Conservation (phyloP, 1,140 invertebrate genomes). For the Sitophilus oryzae region DNA sequence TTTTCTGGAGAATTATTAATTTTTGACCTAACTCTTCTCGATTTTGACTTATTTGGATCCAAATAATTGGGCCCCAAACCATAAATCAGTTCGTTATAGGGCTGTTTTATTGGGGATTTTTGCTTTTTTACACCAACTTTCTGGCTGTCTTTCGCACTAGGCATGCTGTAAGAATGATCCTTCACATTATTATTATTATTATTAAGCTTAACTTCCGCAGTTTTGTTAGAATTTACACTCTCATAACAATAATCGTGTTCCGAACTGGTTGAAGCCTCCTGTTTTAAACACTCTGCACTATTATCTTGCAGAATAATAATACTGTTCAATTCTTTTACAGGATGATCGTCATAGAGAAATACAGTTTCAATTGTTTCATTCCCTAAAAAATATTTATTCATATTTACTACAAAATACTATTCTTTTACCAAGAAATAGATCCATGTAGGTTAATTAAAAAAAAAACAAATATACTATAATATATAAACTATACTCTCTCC, state of each 20-base stretch:
- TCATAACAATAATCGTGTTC: constrained; percentile 34
- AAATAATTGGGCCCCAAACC: constrained; percentile 16
- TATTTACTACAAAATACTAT: no score
- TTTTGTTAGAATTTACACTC: constrained; percentile 9
- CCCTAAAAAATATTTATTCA: constrained; percentile 16
- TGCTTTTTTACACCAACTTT: constrained; percentile 5
- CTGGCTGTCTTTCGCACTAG: constrained; percentile 7
- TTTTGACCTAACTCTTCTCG: constrained; percentile 4
- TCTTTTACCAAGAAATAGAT: no score
- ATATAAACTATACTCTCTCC: constrained; percentile 1
- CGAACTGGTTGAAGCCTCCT: constrained; percentile 12
- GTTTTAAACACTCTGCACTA: constrained; percentile 2
- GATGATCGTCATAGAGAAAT: constrained; percentile 51
- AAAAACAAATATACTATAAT: background rate
- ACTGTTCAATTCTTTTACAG: background rate
- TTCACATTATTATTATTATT: constrained; percentile 1
- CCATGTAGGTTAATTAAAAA: background rate
- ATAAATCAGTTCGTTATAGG: constrained; percentile 19
- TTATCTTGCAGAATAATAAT: background rate
- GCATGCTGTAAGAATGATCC: constrained; percentile 31
- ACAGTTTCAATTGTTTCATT: constrained; percentile 71
- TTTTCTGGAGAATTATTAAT: constrained; percentile 9
- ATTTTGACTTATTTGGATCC: constrained; percentile 4
- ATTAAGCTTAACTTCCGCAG: no score
- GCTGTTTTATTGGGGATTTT: constrained; percentile 19